phyloP scores from a whole-genome alignment of 2,888 invertebrate species.

The Argyra leucocephala region DNA sequence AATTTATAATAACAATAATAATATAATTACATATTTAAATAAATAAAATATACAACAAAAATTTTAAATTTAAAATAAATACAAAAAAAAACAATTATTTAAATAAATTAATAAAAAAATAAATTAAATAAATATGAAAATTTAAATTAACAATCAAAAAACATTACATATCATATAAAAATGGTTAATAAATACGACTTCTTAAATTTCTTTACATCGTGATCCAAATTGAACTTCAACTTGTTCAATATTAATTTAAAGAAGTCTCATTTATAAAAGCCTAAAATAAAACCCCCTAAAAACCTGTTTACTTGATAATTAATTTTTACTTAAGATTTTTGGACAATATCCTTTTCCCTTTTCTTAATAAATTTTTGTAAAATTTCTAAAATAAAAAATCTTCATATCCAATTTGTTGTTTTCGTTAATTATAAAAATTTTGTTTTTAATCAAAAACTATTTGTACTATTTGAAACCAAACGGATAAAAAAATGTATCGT shows the following conservation, averaged over 20 bases:
- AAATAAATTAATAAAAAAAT: background rate
- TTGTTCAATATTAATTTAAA: too few relatives aligned
- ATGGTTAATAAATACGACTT: background rate
- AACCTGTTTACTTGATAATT: too few relatives aligned
- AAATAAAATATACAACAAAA: slow-evolving; percentile 2
- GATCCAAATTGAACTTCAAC: too few relatives aligned
- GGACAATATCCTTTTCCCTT: slow-evolving; percentile 5
- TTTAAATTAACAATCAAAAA: slow-evolving; percentile 1
- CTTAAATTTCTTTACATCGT: too few relatives aligned
- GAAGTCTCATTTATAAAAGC: too few relatives aligned
- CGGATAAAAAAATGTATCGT: background rate
- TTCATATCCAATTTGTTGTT: too few relatives aligned
- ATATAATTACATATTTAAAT: slow-evolving; percentile 1
- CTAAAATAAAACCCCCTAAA: too few relatives aligned
- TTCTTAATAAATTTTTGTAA: slow-evolving; percentile 21
- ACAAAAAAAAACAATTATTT: slow-evolving; percentile 23
- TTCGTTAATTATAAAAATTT: too few relatives aligned
- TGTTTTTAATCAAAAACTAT: background rate
- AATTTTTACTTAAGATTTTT: too few relatives aligned
- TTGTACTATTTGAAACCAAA: slow-evolving; percentile 2
- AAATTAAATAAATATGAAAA: too few relatives aligned
- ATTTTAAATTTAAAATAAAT: background rate
- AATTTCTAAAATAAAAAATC: too few relatives aligned
- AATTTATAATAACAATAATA: background rate
- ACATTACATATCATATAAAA: background rate